Conservation (phyloP, 2,888 invertebrate genomes). For the Acronicta aceris region DNA sequence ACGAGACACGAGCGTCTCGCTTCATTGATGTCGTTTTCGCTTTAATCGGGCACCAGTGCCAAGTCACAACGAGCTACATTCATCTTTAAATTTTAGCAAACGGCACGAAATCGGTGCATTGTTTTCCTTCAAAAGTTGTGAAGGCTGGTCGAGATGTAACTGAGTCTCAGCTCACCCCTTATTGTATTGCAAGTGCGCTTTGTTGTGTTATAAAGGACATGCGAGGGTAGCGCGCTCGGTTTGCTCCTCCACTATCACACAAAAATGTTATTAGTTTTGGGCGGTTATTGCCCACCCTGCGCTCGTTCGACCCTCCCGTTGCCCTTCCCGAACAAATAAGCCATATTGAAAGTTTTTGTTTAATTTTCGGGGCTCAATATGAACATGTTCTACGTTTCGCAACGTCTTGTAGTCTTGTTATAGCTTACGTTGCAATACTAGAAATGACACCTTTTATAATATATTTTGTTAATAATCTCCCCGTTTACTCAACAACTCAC, state of each 20-base stretch:
- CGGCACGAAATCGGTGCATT: conserved; percentile 45
- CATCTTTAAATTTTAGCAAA: conserved; percentile 49
- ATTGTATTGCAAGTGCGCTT: conserved; percentile 81
- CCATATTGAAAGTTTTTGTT: conserved; percentile 76
- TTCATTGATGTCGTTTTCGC: conserved; percentile 83
- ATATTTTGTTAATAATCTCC: too few species aligned
- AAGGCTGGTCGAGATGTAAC: conserved; percentile 72
- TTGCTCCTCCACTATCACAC: conserved; percentile 81
- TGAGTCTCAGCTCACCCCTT: conserved; percentile 75
- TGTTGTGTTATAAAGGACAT: conserved; percentile 82
- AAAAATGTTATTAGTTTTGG: conserved; percentile 88
- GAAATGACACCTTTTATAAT: too few species aligned
- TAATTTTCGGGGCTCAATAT: conserved; percentile 61
- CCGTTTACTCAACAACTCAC: too few species aligned
- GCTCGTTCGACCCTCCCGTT: conserved; percentile 74
- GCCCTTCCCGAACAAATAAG: conserved; percentile 75
- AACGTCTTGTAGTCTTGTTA: neutral
- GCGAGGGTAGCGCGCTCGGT: conserved; percentile 77
- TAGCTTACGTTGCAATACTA: too few species aligned
- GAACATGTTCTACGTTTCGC: conserved; percentile 34
- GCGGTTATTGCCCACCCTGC: conserved; percentile 83
- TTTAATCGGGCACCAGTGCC: conserved; percentile 71
- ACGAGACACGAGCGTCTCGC: conserved; percentile 80
- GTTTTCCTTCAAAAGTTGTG: conserved; percentile 51
- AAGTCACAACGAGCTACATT: conserved; percentile 62